Base-by-base conservation (phyloP, 1,140 invertebrate species). In the Ctenoplectra terminalis region DNA sequence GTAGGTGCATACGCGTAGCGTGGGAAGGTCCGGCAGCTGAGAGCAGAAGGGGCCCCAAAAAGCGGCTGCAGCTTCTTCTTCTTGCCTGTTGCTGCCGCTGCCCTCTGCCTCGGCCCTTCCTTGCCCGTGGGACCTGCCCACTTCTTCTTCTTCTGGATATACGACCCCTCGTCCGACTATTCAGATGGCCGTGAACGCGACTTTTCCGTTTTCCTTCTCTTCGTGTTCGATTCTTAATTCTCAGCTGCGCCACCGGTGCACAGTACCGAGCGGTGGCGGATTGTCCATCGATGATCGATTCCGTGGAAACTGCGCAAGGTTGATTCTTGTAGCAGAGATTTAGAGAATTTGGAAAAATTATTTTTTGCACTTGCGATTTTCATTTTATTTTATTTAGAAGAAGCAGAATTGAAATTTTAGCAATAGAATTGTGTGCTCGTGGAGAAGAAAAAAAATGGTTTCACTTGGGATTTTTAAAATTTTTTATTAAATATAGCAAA, bases 1-100 rank as follows among this genome's bases (percentile, higher is more conserved):
- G 89, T 90, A 91, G 90, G 87, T 91, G 85, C 85, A 91, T 89
- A 90, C 83, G 89, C 81, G 84, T 85, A 91, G 90, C 93, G 93
- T 94, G 93, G 93, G 93, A 94, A 94, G 93, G 89, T 93, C 88
- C 89, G 92, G 92, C 93, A 93, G 93, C 93, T 93, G 93, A 93
- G 86, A 82, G 85, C 83, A 46, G 58, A 83, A 76, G 74, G 83
- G 83, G 78, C 86, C 82, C 87, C 73, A 89, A 90, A 90, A 89
- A 88, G 89, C 90, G 90, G 91, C 91, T 91, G 91, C 87, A 88
- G 84, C 90, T 90, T 87, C 88, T 88, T 88, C 86, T 88, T 87
- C 88, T 89, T 86, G 82, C 87, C 82, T 60, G 73, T 76, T 78
- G 79, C 74, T 85, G 81, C 82, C 58, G 83, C 69, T 84, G 84